Conservation (phyloP, 1,140 invertebrate genomes). For the Drosophila ercepeae region DNA sequence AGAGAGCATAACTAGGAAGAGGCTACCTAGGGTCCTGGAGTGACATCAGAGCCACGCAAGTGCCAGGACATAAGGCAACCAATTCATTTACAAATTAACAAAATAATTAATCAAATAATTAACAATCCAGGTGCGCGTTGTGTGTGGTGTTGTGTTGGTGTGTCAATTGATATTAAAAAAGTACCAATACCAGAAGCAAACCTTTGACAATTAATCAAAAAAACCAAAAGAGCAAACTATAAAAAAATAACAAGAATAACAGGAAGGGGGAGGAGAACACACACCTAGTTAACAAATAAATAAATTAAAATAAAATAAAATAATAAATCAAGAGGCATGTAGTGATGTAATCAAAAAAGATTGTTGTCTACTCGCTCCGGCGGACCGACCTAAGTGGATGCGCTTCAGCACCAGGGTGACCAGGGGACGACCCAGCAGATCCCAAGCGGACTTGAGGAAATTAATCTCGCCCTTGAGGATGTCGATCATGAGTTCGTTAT, state of each 20-base stretch:
- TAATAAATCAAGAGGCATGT: constrained; percentile 17
- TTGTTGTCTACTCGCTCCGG: background rate
- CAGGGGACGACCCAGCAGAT: constrained; percentile 95
- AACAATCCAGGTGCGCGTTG: constrained; percentile 27
- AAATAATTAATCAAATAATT: no score
- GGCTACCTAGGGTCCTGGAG: background rate
- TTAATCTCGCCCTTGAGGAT: constrained; percentile 98
- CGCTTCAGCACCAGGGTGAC: constrained; percentile 95
- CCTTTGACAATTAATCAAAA: constrained; percentile 44
- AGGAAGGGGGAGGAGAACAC: constrained; percentile 7
- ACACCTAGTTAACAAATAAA: constrained; percentile 24
- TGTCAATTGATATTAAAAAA: constrained; percentile 24
- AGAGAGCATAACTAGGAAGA: background rate
- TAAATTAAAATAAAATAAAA: constrained; percentile 12
- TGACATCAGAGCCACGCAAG: no score
- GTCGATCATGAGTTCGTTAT: constrained; percentile 98
- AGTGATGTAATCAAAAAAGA: constrained; percentile 22
- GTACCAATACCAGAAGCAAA: constrained; percentile 52
- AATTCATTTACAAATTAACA: constrained; percentile 16
- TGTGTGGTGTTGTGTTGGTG: constrained; percentile 16
- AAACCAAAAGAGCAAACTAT: constrained; percentile 23
- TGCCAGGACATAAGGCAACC: constrained; percentile 16
- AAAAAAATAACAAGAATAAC: constrained; percentile 20
- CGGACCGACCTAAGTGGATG: constrained; percentile 94
- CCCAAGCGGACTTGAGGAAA: constrained; percentile 98